Conservation (phyloP, 2,888 invertebrate species). For the Elegia similella region DNA sequence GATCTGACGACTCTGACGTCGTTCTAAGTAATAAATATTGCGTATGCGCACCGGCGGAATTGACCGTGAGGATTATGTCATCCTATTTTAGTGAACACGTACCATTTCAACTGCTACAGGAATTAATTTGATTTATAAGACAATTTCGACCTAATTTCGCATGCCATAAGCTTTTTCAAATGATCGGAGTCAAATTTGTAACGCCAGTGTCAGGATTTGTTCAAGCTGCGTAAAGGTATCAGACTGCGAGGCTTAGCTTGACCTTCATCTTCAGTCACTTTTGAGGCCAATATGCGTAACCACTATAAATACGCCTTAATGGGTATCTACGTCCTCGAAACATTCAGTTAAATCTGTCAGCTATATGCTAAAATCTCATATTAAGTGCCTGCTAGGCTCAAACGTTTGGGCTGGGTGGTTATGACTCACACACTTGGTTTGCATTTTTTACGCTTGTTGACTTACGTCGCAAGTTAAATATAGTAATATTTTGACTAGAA, state of each 20-base stretch:
- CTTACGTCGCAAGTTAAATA: background rate
- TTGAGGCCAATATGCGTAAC: no score
- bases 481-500: constrained; percentile 2
- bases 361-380: background rate
- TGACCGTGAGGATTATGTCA: constrained; percentile 10
- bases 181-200: no score
- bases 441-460: constrained; percentile 12
- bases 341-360: background rate
- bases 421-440: constrained; percentile 8
- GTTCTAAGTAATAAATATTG: constrained; percentile 10
- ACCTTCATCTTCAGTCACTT: no score
- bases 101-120: background rate
- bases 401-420: background rate
- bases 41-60: constrained; percentile 13
- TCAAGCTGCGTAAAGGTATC: no score
- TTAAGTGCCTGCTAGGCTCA: background rate
- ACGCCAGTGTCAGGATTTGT: no score
- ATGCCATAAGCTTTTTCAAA: no score
- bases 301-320: no score
- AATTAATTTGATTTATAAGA: background rate
- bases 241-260: no score
- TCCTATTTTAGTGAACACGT: background rate
- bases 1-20: constrained; percentile 4
- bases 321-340: no score
- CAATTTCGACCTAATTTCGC: background rate